Conservation (phyloP, 92 coral and sea anemone genomes). For the Siderastrea siderea region DNA sequence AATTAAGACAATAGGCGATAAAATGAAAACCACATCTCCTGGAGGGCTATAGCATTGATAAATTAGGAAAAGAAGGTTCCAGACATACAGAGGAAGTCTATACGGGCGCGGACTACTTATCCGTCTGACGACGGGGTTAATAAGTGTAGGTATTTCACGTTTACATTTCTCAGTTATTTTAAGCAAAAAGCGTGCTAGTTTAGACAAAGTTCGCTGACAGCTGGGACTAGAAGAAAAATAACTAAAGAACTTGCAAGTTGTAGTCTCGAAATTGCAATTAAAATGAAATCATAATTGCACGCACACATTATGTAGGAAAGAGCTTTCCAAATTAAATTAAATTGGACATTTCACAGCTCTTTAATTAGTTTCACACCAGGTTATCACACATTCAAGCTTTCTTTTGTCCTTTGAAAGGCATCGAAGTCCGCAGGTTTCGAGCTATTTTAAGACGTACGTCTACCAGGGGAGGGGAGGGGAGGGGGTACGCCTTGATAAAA, state of each 20-base stretch:
- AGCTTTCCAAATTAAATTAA: not conserved
- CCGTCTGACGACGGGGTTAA: not conserved
- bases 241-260: not conserved
- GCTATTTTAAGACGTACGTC: no score
- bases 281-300: not conserved
- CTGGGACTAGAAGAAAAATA: not conserved
- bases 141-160: not conserved
- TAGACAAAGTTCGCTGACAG: not conserved
- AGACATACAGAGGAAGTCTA: not conserved
- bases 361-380: conserved; percentile 25
- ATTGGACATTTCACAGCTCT: not conserved
- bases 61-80: not conserved
- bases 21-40: conserved; percentile 9
- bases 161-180: not conserved
- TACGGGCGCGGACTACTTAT: not conserved
- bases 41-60: not conserved
- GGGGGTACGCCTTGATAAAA: no score
- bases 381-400: not conserved
- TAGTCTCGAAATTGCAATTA: not conserved
- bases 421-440: conserved; percentile 10
- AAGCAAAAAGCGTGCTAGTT: not conserved
- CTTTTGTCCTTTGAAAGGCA: conserved; percentile 16
- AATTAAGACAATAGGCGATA: not conserved
- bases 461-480: no score
- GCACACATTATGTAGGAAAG: not conserved